Conservation (phyloP, 2,888 invertebrate genomes). For the Cataglyphis livida region DNA sequence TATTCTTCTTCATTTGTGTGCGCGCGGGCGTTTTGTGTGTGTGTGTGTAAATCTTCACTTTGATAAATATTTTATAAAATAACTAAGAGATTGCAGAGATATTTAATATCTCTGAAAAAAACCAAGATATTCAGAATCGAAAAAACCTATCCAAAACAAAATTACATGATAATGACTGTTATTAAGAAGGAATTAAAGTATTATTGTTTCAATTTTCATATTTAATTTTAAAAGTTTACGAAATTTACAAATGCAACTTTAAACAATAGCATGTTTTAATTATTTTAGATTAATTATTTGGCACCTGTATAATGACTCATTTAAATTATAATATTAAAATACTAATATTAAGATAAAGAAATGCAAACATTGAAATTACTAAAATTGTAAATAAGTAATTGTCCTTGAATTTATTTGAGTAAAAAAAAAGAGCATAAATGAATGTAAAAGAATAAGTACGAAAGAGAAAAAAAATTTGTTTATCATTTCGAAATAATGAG, state of each 20-base stretch:
- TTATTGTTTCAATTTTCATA: background rate
- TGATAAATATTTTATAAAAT: background rate
- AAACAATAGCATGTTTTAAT: background rate
- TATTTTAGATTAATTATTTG: background rate
- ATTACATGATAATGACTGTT: background rate
- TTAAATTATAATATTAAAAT: background rate
- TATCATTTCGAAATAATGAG: background rate
- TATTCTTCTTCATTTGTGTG: background rate
- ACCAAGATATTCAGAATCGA: background rate
- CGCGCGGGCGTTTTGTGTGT: no score
- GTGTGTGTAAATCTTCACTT: background rate
- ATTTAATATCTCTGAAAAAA: background rate
- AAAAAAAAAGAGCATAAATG: background rate
- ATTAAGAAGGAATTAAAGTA: background rate
- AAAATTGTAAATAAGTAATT: background rate
- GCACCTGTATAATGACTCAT: background rate
- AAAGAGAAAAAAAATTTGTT: background rate
- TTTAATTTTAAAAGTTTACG: background rate
- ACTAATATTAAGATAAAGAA: background rate
- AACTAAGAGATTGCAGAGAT: background rate
- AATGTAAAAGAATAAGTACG: background rate
- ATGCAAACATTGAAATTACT: background rate
- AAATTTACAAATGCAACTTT: background rate
- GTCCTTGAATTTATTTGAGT: no score
- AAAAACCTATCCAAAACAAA: background rate